A percentile compares a stretch with the other conserved stretches of the same genome.
Evolutionary conservation across 2,113 vertebrate genomes (phyloP).

Genomic region (Dunckerocampus dactyliophorus): DNA sequence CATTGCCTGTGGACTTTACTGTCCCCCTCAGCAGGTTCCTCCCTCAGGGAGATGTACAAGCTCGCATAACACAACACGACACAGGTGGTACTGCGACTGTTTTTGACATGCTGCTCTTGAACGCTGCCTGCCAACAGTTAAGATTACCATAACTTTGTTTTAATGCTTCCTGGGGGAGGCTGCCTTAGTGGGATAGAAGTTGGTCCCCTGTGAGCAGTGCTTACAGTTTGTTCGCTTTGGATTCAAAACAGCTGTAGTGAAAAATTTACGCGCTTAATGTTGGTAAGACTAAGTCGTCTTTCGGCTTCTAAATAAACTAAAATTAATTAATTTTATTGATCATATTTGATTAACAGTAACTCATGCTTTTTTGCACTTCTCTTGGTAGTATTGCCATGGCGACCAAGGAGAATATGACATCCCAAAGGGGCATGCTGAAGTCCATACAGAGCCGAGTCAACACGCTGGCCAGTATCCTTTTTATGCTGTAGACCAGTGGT

Average conservation of each 20-base stretch:
- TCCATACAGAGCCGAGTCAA: constrained; percentile 98
- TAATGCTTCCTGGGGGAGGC: constrained; percentile 10
- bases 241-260: not conserved
- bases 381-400: constrained; percentile 92
- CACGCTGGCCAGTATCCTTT: constrained; percentile 99
- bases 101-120: not conserved
- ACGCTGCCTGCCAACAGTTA: not conserved
- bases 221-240: constrained; percentile 14
- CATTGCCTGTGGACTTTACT: constrained; percentile 37
- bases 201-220: constrained; percentile 4
- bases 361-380: constrained; percentile 7
- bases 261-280: no score
- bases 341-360: not conserved
- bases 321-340: not conserved
- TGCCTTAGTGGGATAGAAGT: constrained; percentile 12
- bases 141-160: constrained; percentile 27
- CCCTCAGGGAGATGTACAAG: constrained; percentile 21
- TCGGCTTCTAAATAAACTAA: no score
- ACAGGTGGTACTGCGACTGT: not conserved
- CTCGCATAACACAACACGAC: constrained; percentile 1
- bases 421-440: constrained; percentile 90
- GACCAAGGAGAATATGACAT: constrained; percentile 99
- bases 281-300: no score
- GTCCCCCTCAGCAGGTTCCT: constrained; percentile 38
- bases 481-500: not conserved